These are phyloP conservation scores for Spinibarbus caldwelli DNA, from an alignment of 2,797 vertebrate species.

Conservation along the genomic window DNA sequence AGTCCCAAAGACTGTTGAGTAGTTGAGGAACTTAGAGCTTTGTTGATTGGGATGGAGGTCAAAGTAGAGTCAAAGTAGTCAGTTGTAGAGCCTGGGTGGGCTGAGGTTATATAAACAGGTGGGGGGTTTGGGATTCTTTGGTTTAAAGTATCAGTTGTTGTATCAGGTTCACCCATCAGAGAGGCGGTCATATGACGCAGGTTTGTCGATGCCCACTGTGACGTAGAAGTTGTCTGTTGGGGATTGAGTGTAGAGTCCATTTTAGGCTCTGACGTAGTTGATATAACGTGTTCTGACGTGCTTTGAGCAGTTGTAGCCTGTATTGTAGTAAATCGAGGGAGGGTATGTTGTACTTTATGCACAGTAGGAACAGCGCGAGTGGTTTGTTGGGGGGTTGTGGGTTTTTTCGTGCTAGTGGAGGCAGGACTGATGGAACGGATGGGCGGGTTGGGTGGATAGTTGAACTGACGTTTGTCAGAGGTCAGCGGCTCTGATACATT, in stretches of 20 bases:
- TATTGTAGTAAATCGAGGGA: slow-evolving; percentile 13
- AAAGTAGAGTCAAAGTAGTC: slow-evolving; percentile 9
- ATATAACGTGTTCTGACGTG: background rate
- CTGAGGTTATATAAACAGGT: background rate
- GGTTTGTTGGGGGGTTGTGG: slow-evolving; percentile 20
- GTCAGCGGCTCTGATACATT: slow-evolving; percentile 71
- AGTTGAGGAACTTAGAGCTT: background rate
- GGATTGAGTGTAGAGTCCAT: slow-evolving; percentile 2
- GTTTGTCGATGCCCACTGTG: background rate
- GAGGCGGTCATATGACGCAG: background rate
- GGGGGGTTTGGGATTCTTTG: background rate
- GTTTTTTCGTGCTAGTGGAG: slow-evolving; percentile 17
- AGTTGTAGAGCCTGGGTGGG: slow-evolving; percentile 9
- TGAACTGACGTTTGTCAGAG: slow-evolving; percentile 79
- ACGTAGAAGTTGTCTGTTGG: background rate
- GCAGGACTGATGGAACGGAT: slow-evolving; percentile 17
- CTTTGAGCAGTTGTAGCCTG: slow-evolving; percentile 2
- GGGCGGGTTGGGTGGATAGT: slow-evolving; percentile 60
- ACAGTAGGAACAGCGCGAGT: slow-evolving; percentile 23
- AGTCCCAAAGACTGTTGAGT: slow-evolving; percentile 7
- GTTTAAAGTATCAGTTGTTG: background rate
- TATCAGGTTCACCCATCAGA: background rate
- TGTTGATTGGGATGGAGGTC: background rate
- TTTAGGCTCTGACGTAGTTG: background rate
- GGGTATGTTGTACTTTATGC: slow-evolving; percentile 26